phyloP scores from a whole-genome alignment of 2,113 vertebrate species.

The Orcinus orca region DNA sequence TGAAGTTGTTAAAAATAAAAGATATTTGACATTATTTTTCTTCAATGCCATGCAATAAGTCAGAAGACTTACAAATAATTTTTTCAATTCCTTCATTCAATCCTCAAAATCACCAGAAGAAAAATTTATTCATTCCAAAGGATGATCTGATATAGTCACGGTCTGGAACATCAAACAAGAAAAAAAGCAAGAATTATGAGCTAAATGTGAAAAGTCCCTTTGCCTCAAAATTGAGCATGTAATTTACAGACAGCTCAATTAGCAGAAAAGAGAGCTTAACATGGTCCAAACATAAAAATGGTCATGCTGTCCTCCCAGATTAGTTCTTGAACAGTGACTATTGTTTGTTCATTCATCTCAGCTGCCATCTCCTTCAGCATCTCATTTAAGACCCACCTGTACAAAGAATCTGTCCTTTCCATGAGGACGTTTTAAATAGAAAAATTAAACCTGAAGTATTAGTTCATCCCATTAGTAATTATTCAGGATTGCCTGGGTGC shows the following conservation, averaged over 20 bases:
- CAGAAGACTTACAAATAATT: not conserved
- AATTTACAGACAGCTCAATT: constrained; percentile 23
- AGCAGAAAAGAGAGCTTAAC: not conserved
- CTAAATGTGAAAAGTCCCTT: not conserved
- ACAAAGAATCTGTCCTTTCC: not conserved
- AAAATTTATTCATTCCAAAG: not conserved
- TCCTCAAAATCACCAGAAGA: not conserved
- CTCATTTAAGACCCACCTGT: not conserved
- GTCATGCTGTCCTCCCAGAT: constrained; percentile 15
- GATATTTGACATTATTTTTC: not conserved
- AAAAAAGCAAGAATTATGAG: not conserved
- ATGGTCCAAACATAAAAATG: not conserved
- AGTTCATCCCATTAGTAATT: not conserved
- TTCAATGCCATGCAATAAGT: not conserved
- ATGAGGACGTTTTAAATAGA: not conserved
- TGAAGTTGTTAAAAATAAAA: not conserved
- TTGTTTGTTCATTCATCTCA: constrained; percentile 31
- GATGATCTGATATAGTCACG: not conserved
- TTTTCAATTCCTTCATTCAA: not conserved
- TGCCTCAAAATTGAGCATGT: not conserved
- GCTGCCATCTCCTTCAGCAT: not conserved
- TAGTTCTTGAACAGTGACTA: not conserved
- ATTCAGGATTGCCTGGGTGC: not conserved
- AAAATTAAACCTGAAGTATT: constrained; percentile 53
- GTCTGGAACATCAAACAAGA: not conserved